Conservation (phyloP, 2,797 vertebrate genomes). For the Xenops minutus region DNA sequence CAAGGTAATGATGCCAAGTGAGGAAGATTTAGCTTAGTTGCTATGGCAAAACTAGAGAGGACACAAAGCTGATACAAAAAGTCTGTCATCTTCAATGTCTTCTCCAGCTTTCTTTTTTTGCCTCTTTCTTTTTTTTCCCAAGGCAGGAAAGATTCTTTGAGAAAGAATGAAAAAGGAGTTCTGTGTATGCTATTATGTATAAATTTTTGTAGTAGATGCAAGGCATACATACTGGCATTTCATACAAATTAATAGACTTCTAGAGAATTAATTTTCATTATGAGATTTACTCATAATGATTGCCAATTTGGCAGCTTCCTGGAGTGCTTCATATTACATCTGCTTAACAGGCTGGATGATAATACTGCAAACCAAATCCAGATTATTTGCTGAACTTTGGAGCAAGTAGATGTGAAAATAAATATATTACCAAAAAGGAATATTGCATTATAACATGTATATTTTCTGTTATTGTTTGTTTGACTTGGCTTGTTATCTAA, state of each 20-base stretch:
- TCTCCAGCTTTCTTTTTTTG: not conserved
- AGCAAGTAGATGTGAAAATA: not conserved
- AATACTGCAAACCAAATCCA: not conserved
- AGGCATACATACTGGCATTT: not conserved
- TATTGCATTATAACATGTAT: not conserved
- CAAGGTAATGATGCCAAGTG: not conserved
- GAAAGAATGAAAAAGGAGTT: not conserved
- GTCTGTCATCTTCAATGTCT: not conserved
- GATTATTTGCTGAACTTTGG: constrained; percentile 16
- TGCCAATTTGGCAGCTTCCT: constrained; percentile 40
- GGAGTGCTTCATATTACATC: constrained; percentile 25
- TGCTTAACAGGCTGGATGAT: constrained; percentile 25
- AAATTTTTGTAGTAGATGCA: not conserved
- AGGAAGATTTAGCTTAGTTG: constrained; percentile 22
- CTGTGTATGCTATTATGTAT: not conserved
- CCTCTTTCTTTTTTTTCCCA: not conserved
- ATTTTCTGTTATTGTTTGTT: not conserved
- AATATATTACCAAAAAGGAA: not conserved
- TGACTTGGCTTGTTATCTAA: not conserved
- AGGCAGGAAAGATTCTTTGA: not conserved
- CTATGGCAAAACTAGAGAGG: constrained; percentile 41
- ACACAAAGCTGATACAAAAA: not conserved
- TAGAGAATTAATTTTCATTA: constrained; percentile 22
- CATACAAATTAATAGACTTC: constrained; percentile 39
- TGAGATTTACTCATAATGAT: constrained; percentile 23